A percentile compares a stretch with the other conserved stretches of the same genome.
These are phyloP conservation scores for Taurulus bubalis DNA, from an alignment of 2,113 vertebrate species.

Conservation along the genomic window DNA sequence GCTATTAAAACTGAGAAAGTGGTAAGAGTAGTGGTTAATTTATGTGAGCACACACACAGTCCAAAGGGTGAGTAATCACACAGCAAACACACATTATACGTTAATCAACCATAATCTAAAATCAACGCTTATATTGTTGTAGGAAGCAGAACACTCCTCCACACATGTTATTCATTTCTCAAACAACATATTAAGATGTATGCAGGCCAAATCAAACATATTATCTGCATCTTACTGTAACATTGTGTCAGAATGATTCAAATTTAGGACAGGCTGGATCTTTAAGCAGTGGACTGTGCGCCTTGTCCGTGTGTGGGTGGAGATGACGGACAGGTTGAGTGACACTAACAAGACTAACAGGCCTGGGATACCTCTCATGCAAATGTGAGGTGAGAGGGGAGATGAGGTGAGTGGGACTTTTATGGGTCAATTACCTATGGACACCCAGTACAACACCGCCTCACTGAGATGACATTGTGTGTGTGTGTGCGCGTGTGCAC, in stretches of 20 bases:
- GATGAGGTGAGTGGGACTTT: conserved; percentile 52
- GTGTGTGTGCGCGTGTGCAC: not conserved
- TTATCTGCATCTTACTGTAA: conserved; percentile 1
- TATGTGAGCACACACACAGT: not conserved
- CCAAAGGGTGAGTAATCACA: conserved; percentile 12
- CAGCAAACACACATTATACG: not conserved
- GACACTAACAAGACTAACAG: conserved; percentile 70
- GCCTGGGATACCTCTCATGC: conserved; percentile 35
- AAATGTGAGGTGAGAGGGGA: conserved; percentile 57
- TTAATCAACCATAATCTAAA: not conserved
- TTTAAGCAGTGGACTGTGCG: conserved; percentile 20
- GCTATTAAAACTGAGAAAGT: conserved; percentile 24
- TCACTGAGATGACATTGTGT: conserved; percentile 41
- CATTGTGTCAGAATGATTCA: conserved; percentile 14
- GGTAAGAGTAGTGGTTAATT: conserved; percentile 12
- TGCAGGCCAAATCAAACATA: conserved; percentile 8
- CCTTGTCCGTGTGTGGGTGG: conserved; percentile 22
- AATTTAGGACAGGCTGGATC: conserved; percentile 12
- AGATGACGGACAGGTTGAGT: conserved; percentile 50
- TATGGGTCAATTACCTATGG: conserved; percentile 67
- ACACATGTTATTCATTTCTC: conserved; percentile 11
- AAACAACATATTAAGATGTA: conserved; percentile 8
- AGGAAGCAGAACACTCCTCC: not conserved
- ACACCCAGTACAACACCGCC: conserved; percentile 41
- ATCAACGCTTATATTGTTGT: not conserved